Conservation (phyloP, 2,113 vertebrate genomes). For the Otis tarda region DNA sequence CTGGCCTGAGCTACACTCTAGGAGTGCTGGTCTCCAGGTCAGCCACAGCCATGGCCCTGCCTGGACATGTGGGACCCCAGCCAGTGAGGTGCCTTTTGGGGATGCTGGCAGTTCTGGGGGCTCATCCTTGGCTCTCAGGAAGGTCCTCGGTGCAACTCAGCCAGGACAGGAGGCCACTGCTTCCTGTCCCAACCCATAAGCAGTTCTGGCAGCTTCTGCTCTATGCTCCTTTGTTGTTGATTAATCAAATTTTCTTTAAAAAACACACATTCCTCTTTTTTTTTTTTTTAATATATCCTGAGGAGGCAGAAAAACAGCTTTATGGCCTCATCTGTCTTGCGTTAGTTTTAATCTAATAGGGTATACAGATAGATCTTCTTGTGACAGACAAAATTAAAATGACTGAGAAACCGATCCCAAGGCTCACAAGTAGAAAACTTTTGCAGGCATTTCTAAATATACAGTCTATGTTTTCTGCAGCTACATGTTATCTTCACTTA, state of each 20-base stretch:
- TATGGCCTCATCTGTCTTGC: neutral
- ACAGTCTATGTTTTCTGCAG: neutral
- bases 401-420: neutral
- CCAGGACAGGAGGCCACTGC: no score
- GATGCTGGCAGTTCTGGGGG: neutral
- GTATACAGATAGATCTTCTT: conserved; percentile 10
- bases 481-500: neutral
- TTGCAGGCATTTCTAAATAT: neutral
- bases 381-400: neutral
- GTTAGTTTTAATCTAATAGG: neutral
- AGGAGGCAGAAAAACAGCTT: neutral
- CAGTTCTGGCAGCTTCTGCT: neutral
- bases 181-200: neutral
- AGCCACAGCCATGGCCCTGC: neutral
- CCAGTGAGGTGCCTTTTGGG: neutral
- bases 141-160: neutral
- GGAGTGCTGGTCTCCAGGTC: neutral
- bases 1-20: no score
- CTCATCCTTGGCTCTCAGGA: neutral
- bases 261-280: neutral
- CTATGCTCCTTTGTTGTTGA: neutral
- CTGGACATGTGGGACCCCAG: neutral
- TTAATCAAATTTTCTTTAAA: neutral
- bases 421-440: neutral
- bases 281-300: neutral